Percentiles rank a stretch among this genome's conserved stretches.
Evolutionary conservation across 2,113 vertebrate species (phyloP).

Genomic region (Ochotona curzoniae): DNA sequence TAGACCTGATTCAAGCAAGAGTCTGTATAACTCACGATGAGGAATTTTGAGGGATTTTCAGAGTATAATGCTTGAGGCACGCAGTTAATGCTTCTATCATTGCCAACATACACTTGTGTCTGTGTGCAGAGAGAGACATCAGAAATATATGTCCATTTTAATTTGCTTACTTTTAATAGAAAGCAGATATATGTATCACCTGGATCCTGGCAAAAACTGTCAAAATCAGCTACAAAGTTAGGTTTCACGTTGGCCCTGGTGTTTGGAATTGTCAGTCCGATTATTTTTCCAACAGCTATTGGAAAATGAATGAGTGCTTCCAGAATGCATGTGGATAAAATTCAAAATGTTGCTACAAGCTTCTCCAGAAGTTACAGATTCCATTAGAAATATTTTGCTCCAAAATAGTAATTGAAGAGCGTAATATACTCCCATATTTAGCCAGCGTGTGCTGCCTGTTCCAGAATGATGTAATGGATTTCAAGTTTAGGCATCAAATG

Average conservation of each 20-base stretch:
- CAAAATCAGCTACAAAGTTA: neutral
- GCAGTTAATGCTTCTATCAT: neutral
- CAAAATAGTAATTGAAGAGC: conserved; percentile 15
- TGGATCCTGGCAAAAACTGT: neutral
- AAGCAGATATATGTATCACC: neutral
- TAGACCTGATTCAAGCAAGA: neutral
- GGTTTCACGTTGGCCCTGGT: neutral
- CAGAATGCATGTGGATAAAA: neutral
- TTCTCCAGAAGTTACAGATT: neutral
- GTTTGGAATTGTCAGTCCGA: neutral
- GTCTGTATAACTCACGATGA: neutral
- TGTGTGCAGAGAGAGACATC: neutral
- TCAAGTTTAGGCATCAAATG: neutral
- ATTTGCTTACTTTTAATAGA: neutral
- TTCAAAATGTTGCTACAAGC: neutral
- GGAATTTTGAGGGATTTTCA: neutral
- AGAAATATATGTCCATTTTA: neutral
- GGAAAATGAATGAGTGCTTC: neutral
- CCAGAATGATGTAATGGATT: neutral
- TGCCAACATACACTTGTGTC: neutral
- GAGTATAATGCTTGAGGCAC: neutral
- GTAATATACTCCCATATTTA: neutral
- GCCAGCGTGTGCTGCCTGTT: neutral
- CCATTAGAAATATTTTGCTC: neutral
- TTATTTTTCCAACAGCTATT: neutral